phyloP scores from a whole-genome alignment of 2,797 vertebrate genomes.

The Zonotrichia albicollis region DNA sequence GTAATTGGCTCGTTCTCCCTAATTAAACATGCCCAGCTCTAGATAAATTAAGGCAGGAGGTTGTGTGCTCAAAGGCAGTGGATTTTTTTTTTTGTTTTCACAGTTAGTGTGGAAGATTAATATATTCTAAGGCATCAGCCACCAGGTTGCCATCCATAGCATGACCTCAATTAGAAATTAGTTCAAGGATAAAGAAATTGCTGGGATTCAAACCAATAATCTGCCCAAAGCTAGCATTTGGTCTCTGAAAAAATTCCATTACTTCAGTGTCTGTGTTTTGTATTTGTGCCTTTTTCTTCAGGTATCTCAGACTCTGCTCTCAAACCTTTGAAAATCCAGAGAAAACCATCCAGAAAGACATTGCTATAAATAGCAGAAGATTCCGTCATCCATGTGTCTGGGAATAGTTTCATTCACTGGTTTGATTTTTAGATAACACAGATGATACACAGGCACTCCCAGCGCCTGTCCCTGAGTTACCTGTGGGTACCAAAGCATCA shows the following conservation, averaged over 20 bases:
- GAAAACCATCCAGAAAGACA: neutral
- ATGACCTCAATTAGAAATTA: conserved; percentile 38
- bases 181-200: conserved; percentile 38
- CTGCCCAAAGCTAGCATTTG: neutral
- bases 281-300: neutral
- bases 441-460: neutral
- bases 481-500: neutral
- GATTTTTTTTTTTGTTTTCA: neutral
- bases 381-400: neutral
- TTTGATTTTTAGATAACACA: neutral
- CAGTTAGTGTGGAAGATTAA: neutral
- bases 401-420: neutral
- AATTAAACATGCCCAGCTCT: neutral
- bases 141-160: neutral
- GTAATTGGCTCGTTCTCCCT: neutral
- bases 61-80: neutral
- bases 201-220: neutral
- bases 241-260: neutral
- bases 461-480: neutral
- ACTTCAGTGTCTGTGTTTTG: neutral
- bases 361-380: neutral
- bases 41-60: neutral
- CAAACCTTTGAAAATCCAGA: neutral
- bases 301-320: neutral
- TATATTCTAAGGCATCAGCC: neutral